A percentile compares a stretch with the other conserved stretches of the same genome.
phyloP scores from a whole-genome alignment of 2,113 vertebrate species.

The Nanorana parkeri region DNA sequence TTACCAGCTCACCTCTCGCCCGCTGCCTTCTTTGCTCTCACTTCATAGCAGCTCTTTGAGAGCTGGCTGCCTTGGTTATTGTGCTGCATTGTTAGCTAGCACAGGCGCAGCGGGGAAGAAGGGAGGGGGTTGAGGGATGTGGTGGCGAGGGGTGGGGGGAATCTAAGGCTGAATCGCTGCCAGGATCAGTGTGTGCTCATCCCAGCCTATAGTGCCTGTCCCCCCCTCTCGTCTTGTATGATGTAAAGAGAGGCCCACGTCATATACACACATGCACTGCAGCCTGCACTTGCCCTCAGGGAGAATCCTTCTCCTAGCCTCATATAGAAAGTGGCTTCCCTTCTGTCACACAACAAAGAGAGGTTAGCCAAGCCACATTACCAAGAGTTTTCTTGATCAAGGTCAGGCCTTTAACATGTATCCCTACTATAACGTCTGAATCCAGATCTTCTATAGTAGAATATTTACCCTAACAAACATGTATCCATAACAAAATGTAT shows the following conservation, averaged over 20 bases:
- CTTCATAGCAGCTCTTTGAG: conserved; percentile 50
- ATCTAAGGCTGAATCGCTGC: conserved; percentile 44
- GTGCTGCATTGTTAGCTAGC: conserved; percentile 59
- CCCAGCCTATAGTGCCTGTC: conserved; percentile 49
- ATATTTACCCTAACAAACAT: background rate
- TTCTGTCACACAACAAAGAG: conserved; percentile 43
- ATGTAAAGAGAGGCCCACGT: conserved; percentile 54
- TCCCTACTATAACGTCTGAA: background rate
- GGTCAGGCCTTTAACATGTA: conserved; percentile 31
- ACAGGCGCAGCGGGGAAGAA: conserved; percentile 55
- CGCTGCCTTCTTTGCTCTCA: conserved; percentile 38
- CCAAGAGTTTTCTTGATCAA: conserved; percentile 29
- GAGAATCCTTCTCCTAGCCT: conserved; percentile 49
- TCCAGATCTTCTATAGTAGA: conserved; percentile 3
- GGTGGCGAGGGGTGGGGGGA: conserved; percentile 16
- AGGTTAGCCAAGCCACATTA: background rate
- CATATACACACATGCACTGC: conserved; percentile 49
- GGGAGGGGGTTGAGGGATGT: conserved; percentile 44
- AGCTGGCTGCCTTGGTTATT: conserved; percentile 49
- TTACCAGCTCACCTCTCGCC: conserved; percentile 26
- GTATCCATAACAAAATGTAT: too few species aligned
- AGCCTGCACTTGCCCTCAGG: conserved; percentile 46
- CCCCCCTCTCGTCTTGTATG: conserved; percentile 21
- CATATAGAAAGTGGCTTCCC: conserved; percentile 34
- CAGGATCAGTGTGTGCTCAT: conserved; percentile 57